Evolutionary conservation across 1,140 invertebrate genomes (phyloP).

Genomic region (silkworm (Bombyx mori)): DNA sequence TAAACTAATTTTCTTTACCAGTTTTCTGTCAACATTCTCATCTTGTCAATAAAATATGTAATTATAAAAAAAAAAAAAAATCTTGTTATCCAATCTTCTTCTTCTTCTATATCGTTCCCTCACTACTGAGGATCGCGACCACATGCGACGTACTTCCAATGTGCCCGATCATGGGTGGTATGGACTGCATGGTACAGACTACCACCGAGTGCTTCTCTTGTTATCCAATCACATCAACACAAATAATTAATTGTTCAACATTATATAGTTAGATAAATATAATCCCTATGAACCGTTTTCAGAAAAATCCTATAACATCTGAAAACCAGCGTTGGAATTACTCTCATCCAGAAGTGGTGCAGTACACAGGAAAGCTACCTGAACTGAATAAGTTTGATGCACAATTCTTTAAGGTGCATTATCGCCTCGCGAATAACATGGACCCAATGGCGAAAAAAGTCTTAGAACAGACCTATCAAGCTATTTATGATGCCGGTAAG

Average conservation of each 20-base stretch:
- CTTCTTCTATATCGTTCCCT: no score
- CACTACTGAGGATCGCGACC: no score
- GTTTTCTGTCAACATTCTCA: background rate
- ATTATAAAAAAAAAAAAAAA: no score
- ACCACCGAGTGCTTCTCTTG: background rate
- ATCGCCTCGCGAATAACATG: slow-evolving; percentile 21
- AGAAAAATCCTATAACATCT: slow-evolving; percentile 22
- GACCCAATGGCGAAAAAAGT: slow-evolving; percentile 36
- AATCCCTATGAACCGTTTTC: background rate
- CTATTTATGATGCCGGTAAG: slow-evolving; percentile 44
- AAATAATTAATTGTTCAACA: no score
- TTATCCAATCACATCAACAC: background rate
- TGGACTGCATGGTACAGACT: no score
- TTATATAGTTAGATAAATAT: no score
- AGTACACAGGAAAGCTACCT: slow-evolving; percentile 23
- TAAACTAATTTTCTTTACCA: slow-evolving; percentile 6
- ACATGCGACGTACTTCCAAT: no score
- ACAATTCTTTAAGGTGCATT: slow-evolving; percentile 44
- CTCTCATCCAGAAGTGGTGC: slow-evolving; percentile 27
- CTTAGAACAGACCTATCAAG: slow-evolving; percentile 39
- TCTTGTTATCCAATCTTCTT: no score
- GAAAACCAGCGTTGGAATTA: slow-evolving; percentile 19
- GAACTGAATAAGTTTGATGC: slow-evolving; percentile 33
- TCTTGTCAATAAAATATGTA: background rate
- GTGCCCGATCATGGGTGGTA: no score